These are phyloP conservation scores for Capitulum mitella DNA, from an alignment of 2,888 invertebrate species.

Conservation along the genomic window DNA sequence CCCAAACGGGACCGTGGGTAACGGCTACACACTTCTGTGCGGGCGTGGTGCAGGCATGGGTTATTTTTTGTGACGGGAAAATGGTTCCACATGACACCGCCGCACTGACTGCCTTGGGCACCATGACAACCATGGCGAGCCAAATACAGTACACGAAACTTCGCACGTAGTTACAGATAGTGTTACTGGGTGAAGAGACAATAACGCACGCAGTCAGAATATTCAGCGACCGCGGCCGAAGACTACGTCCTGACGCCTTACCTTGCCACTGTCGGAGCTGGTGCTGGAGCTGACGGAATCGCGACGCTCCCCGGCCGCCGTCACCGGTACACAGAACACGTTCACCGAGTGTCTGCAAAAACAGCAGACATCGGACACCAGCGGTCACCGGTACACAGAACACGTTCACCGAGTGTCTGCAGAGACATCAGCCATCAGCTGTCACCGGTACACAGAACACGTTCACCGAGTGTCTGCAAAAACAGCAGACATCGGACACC, in stretches of 20 bases:
- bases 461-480: background rate
- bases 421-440: background rate
- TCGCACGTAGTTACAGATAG: no score
- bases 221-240: no score
- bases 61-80: no score
- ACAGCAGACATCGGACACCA: background rate
- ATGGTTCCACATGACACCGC: no score
- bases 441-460: background rate
- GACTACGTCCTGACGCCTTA: conserved; percentile 26
- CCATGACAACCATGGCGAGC: no score
- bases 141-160: no score
- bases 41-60: no score
- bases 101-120: no score
- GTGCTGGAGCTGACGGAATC: conserved; percentile 3
- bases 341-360: conserved; percentile 44
- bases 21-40: no score
- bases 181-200: no score
- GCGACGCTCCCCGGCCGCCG: background rate
- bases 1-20: no score
- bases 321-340: conserved; percentile 45
- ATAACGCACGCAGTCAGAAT: no score
- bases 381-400: background rate
- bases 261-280: conserved; percentile 29
- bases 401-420: background rate
- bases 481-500: background rate